Percentiles rank a stretch among this genome's conserved stretches.
Conservation (phyloP, 2,113 vertebrate genomes). For the Tychaedon coryphoeus region DNA sequence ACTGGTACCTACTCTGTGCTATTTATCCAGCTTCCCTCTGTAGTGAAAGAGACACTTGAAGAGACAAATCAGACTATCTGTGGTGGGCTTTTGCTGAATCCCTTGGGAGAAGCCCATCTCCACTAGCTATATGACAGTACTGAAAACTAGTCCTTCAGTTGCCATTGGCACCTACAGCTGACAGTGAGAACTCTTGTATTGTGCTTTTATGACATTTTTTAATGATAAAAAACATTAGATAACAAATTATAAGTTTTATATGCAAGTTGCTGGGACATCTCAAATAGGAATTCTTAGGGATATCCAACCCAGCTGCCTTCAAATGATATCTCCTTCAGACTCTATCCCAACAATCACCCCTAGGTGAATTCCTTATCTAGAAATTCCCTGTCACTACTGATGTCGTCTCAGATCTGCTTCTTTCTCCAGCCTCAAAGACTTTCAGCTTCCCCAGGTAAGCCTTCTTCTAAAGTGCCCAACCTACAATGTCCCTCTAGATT, state of each 20-base stretch:
- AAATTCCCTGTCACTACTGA: background rate
- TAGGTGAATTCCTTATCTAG: background rate
- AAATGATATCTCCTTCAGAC: background rate
- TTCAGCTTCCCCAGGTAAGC: background rate
- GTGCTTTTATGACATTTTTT: background rate
- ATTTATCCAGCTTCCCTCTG: background rate
- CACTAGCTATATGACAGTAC: background rate
- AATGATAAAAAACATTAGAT: background rate
- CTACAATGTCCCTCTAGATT: background rate
- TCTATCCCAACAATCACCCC: background rate
- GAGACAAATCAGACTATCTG: background rate
- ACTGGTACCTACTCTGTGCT: background rate
- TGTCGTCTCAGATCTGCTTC: background rate
- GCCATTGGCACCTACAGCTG: background rate
- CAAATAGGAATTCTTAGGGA: background rate
- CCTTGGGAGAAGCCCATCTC: background rate
- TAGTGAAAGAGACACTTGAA: background rate
- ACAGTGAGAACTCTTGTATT: background rate
- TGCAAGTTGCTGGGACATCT: background rate
- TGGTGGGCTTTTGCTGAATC: background rate
- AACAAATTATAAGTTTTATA: background rate
- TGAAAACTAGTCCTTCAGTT: background rate
- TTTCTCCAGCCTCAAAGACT: background rate
- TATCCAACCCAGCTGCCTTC: background rate
- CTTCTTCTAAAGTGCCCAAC: background rate